Percentiles rank a stretch among this genome's conserved stretches.
Evolutionary conservation across 2,797 vertebrate species (phyloP).

Genomic region (Chaenodraco wilsoni): DNA sequence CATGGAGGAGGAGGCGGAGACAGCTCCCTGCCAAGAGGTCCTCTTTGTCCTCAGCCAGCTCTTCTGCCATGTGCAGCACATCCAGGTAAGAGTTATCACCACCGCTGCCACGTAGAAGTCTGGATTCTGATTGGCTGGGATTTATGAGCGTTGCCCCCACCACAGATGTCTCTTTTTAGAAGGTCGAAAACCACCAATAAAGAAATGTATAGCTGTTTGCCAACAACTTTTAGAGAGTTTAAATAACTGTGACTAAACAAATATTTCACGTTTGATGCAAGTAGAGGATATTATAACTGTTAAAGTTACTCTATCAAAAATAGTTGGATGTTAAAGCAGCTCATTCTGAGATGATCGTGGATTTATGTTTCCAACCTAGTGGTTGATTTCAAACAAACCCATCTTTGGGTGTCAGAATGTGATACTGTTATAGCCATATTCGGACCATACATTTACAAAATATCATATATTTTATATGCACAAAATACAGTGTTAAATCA

Average conservation of each 20-base stretch:
- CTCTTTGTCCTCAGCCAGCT: constrained; percentile 93
- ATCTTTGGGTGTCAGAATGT: too few species aligned
- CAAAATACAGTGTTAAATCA: too few species aligned
- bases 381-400: too few species aligned
- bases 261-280: background rate
- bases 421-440: too few species aligned
- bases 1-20: constrained; percentile 1
- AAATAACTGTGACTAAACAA: background rate
- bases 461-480: too few species aligned
- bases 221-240: background rate
- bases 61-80: constrained; percentile 94
- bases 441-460: too few species aligned
- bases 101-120: background rate
- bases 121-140: constrained; percentile 6
- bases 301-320: background rate
- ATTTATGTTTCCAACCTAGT: too few species aligned
- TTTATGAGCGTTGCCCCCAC: background rate
- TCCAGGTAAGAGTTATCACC: constrained; percentile 77
- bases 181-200: background rate
- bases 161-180: background rate
- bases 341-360: too few species aligned
- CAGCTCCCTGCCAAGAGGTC: constrained; percentile 80
- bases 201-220: background rate
- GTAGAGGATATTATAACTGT: background rate
- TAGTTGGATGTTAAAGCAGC: too few species aligned